Evolutionary conservation across 2,113 vertebrate species (phyloP), one percentile per base, ranked within the genome.

Genomic region (Porphyrio hochstetteri): DNA sequence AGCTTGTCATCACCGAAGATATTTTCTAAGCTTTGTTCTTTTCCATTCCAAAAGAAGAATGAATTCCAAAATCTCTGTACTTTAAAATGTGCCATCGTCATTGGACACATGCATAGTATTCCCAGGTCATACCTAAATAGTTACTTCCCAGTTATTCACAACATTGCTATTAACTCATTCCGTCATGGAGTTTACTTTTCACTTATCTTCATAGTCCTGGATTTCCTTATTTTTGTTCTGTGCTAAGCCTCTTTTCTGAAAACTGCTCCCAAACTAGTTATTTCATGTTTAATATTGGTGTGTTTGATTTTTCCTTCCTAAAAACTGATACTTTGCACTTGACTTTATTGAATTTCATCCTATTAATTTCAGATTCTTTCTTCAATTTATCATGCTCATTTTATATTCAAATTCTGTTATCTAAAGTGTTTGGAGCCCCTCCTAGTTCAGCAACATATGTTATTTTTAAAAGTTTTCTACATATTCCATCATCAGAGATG

Each of bases 281-380:
- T 46, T 97, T 79, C 31, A 53, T 17, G 75, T 91, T 95, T 87
- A 75, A 68, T 78, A 91, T 75, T 91, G 61, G 24, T 85, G 42
- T 14, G 74, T 72, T 76, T 93, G 35, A 55, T 87, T 86, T 92
- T 86, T 75, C 42, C 21, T 48, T 82, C n/a, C 61, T 85, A 67
- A 79, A 68, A 95, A 87, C 29, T 35, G n/a, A 85, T 94, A 87
- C 61, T 91, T 82, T 50, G 36, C 44, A 48, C 19, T 85, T 95
- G 48, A 48, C 18, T 91, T 64, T 84, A 92, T 76, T 91, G 57
- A 93, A 87, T 91, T 93, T 89, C 20, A 79, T 87, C 53, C 18
- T 76, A 91, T 78, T 88, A 46, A 78, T 88, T 92, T 95, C 64
- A 78, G 40, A 68, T 16, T 24, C 29, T 53, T 72, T 61, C 69